Percentiles rank a stretch among this genome's conserved stretches.
Evolutionary conservation across 1,140 invertebrate species (phyloP).

Genomic region (Camponotus vicinus): DNA sequence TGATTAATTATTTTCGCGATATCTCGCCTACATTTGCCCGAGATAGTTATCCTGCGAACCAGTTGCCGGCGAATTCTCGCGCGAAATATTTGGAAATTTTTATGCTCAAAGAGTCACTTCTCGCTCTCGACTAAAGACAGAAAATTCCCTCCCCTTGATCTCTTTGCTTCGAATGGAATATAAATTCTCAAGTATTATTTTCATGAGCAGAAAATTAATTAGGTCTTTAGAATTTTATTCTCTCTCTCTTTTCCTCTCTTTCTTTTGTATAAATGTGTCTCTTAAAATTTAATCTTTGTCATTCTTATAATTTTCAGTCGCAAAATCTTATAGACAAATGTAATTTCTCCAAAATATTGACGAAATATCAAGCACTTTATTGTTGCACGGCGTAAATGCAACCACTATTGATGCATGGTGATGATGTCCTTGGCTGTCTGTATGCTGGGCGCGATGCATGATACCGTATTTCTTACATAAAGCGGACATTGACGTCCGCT

Average conservation of each 20-base stretch:
- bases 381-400: background rate
- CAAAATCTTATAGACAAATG: background rate
- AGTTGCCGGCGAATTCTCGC: constrained; percentile 24
- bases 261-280: too few relatives aligned
- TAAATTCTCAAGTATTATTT: background rate
- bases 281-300: background rate
- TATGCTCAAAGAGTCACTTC: background rate
- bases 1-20: constrained; percentile 72
- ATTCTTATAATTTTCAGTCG: background rate
- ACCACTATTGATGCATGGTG: background rate
- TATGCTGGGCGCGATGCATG: constrained; percentile 57
- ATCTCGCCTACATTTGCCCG: constrained; percentile 54
- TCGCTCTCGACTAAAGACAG: background rate
- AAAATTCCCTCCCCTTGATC: background rate
- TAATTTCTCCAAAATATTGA: background rate
- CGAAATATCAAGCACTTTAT: background rate
- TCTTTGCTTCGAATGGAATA: background rate
- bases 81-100: constrained; percentile 1
- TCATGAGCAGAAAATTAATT: background rate
- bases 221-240: background rate
- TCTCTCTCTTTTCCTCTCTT: too few relatives aligned
- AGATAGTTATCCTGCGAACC: constrained; percentile 10
- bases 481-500: constrained; percentile 73
- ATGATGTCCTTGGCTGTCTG: constrained; percentile 64
- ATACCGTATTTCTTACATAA: constrained; percentile 78